Conservation (phyloP, 2,113 vertebrate species). For the Chunga burmeisteri region DNA sequence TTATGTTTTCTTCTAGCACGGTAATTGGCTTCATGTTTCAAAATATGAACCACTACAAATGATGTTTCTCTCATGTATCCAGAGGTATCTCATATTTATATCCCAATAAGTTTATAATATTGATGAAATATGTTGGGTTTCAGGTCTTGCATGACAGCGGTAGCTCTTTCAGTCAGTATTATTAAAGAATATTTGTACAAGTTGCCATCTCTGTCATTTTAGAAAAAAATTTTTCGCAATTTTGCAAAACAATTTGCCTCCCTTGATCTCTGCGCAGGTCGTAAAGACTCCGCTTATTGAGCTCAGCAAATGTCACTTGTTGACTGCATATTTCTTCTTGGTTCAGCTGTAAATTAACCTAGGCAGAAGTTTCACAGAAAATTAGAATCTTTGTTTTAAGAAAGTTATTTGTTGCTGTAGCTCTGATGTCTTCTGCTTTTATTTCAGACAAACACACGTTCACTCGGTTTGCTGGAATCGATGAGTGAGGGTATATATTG, state of each 20-base stretch:
- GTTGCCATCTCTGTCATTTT: background rate
- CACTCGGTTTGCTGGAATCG: background rate
- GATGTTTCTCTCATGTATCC: background rate
- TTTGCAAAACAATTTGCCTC: background rate
- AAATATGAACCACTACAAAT: background rate
- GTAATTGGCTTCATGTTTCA: conserved; percentile 11
- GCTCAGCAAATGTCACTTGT: background rate
- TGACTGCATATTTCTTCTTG: background rate
- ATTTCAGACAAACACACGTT: background rate
- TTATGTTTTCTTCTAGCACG: background rate
- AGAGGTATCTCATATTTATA: conserved; percentile 5
- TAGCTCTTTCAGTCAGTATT: background rate
- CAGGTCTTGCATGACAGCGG: background rate
- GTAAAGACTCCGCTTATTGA: background rate
- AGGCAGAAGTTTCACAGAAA: background rate
- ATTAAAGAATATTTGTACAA: background rate
- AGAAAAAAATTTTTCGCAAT: background rate
- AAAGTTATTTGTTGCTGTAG: background rate
- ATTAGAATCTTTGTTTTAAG: background rate
- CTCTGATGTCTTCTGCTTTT: background rate
- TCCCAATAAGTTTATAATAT: background rate
- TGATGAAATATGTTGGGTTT: background rate
- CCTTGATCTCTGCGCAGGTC: background rate
- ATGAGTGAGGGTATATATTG: conserved; percentile 59
- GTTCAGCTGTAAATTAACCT: background rate